A percentile compares a stretch with the other conserved stretches of the same genome.
Conservation (phyloP, 2,888 invertebrate genomes). For the Dexiosoma caninum region DNA sequence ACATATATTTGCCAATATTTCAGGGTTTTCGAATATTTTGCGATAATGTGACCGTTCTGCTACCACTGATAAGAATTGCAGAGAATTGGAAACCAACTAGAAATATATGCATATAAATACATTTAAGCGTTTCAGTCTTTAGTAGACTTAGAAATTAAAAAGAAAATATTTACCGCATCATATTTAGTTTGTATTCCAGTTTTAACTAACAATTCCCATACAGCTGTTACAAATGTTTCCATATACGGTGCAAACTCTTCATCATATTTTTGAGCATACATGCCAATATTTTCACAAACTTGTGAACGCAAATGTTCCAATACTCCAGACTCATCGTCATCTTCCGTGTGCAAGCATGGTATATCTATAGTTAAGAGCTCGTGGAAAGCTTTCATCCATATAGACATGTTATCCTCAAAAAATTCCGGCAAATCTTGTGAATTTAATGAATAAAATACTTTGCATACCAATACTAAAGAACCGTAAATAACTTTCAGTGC, state of each 20-base stretch:
- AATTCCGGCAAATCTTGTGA: constrained; percentile 99
- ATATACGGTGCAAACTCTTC: constrained; percentile 96
- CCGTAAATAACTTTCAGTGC: constrained; percentile 92
- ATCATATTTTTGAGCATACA: constrained; percentile 98
- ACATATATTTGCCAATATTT: constrained; percentile 92
- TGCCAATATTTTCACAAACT: constrained; percentile 95
- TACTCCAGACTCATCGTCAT: constrained; percentile 91
- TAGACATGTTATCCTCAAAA: constrained; percentile 97
- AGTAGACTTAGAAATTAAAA: not conserved
- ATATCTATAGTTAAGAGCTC: constrained; percentile 88
- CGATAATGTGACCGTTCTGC: constrained; percentile 94
- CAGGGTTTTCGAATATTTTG: constrained; percentile 91
- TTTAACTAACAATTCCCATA: constrained; percentile 93
- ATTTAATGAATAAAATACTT: constrained; percentile 98
- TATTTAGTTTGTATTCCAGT: constrained; percentile 92
- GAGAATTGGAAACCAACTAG: constrained; percentile 95
- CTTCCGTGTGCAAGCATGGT: constrained; percentile 86
- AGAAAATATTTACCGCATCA: constrained; percentile 84
- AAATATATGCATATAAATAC: constrained; percentile 61
- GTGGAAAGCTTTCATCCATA: constrained; percentile 96
- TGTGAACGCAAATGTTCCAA: constrained; percentile 95
- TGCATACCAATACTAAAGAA: constrained; percentile 91
- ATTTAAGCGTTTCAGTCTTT: no score
- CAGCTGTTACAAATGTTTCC: constrained; percentile 93
- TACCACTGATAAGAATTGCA: constrained; percentile 96